Percentiles rank a stretch among this genome's conserved stretches.
Evolutionary conservation across 2,113 vertebrate species (phyloP).

Genomic region (Hemichromis elongatus): DNA sequence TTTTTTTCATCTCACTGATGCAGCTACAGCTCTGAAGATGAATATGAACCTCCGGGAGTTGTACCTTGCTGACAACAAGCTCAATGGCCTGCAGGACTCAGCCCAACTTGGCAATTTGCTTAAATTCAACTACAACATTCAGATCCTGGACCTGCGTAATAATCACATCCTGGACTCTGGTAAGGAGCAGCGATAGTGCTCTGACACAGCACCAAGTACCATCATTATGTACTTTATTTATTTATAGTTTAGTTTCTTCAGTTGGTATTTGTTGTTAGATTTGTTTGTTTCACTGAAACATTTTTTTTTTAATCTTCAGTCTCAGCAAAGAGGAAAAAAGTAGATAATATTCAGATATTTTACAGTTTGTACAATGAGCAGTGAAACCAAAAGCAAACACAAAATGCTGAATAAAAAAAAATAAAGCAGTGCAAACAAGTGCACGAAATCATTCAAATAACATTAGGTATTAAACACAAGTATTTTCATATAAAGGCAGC

Average conservation of each 20-base stretch:
- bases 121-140: conserved; percentile 92
- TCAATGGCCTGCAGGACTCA: conserved; percentile 90
- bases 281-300: neutral
- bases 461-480: neutral
- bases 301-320: neutral
- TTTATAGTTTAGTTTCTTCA: neutral
- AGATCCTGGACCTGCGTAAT: conserved; percentile 90
- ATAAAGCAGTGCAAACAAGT: neutral
- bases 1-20: neutral
- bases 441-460: neutral
- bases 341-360: neutral
- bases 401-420: neutral
- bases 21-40: conserved; percentile 95
- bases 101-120: conserved; percentile 92
- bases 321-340: neutral
- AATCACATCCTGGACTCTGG: conserved; percentile 93
- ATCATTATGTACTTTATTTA: neutral
- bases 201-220: neutral
- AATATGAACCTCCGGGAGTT: conserved; percentile 90
- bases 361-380: neutral
- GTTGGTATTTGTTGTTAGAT: neutral
- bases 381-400: neutral
- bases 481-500: neutral
- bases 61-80: conserved; percentile 91
- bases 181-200: conserved; percentile 30